These are phyloP conservation scores for Oreohelix idahoensis DNA, from an alignment of 1,140 invertebrate species.

Conservation along the genomic window DNA sequence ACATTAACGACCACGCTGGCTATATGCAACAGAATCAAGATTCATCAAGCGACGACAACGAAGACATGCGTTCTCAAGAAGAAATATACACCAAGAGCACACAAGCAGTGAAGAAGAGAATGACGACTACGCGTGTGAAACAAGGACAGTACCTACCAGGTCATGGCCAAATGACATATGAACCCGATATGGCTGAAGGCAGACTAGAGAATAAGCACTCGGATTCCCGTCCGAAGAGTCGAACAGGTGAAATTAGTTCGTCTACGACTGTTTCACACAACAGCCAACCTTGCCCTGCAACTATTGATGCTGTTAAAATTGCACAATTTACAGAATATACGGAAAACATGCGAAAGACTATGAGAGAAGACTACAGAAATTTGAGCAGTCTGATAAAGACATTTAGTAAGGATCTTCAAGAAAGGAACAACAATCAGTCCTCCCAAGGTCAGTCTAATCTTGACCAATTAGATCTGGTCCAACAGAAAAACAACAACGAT, in stretches of 20 bases:
- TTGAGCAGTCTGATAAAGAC: not conserved
- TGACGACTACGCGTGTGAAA: not conserved
- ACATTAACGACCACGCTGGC: too few species aligned
- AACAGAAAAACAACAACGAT: not conserved
- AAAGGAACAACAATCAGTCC: conserved; percentile 10
- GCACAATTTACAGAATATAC: not conserved
- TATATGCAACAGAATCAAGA: not conserved
- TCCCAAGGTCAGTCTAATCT: not conserved
- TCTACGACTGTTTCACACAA: not conserved
- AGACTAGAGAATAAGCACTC: not conserved
- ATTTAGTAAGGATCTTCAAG: not conserved
- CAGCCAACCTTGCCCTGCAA: not conserved
- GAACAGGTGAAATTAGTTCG: not conserved
- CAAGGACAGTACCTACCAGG: not conserved
- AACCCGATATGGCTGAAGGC: too few species aligned
- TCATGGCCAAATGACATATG: not conserved
- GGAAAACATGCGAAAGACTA: not conserved
- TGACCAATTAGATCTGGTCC: not conserved
- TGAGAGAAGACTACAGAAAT: not conserved
- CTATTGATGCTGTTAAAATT: not conserved
- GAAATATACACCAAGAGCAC: not conserved
- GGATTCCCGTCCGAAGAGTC: not conserved
- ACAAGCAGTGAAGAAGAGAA: not conserved
- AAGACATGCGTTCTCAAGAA: not conserved
- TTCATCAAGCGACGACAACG: not conserved